These are phyloP conservation scores for Drosophila lacertosa DNA, from an alignment of 1,140 invertebrate genomes.

Conservation along the genomic window DNA sequence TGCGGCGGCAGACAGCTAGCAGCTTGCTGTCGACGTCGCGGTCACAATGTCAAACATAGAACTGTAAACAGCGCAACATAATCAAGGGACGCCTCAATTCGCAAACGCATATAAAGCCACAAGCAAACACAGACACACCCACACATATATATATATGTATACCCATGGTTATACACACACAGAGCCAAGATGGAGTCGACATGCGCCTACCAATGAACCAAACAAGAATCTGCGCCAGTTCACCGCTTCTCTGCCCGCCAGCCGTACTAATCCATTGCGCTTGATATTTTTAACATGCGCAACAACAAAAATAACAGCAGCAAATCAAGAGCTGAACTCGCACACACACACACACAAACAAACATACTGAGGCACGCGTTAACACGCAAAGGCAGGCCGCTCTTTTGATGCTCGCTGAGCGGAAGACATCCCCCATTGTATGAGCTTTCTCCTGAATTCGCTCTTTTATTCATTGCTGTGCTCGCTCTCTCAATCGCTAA, in stretches of 20 bases:
- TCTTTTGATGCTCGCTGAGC: conserved; percentile 53
- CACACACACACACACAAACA: conserved; percentile 21
- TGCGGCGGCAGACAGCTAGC: conserved; percentile 18
- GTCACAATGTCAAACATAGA: conserved; percentile 74
- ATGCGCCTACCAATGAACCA: conserved; percentile 50
- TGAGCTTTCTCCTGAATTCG: conserved; percentile 16
- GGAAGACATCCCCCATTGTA: conserved; percentile 26
- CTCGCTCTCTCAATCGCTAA: conserved; percentile 23
- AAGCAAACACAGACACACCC: conserved; percentile 23
- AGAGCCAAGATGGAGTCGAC: conserved; percentile 43
- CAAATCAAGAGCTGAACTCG: conserved; percentile 68
- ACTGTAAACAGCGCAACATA: conserved; percentile 54
- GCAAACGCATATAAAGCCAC: conserved; percentile 17
- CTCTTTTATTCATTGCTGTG: conserved; percentile 22
- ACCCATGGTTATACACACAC: conserved; percentile 3
- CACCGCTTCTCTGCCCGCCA: conserved; percentile 24
- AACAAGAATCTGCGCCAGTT: conserved; percentile 11
- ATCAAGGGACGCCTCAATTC: conserved; percentile 17
- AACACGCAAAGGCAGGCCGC: conserved; percentile 50
- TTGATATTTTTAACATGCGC: conserved; percentile 77
- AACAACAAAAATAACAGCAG: conserved; percentile 51
- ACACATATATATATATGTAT: conserved; percentile 3
- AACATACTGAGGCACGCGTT: conserved; percentile 2
- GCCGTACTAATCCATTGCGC: conserved; percentile 72
- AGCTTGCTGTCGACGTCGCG: conserved; percentile 29